phyloP scores from a whole-genome alignment of 2,888 invertebrate species.

The Caenorhabditis parvicauda region DNA sequence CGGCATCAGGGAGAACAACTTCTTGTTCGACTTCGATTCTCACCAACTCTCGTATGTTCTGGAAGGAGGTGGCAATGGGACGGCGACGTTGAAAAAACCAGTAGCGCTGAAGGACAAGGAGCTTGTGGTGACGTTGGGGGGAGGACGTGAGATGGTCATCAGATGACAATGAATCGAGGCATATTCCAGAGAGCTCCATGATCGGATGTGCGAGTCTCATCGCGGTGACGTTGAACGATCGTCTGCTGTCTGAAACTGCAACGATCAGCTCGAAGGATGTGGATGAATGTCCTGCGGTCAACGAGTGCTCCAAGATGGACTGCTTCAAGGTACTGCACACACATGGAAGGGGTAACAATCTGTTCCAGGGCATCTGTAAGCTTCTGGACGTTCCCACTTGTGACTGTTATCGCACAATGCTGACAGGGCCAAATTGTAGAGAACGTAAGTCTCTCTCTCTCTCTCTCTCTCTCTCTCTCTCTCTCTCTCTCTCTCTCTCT shows the following conservation, averaged over 20 bases:
- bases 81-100: conserved; percentile 18
- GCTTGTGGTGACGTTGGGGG: conserved; percentile 24
- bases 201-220: conserved; percentile 36
- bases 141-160: conserved; percentile 7
- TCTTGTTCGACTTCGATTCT: conserved; percentile 8
- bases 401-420: conserved; percentile 39
- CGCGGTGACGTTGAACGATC: conserved; percentile 18
- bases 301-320: conserved; percentile 30
- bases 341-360: background rate
- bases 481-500: too few relatives aligned
- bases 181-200: conserved; percentile 15
- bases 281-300: conserved; percentile 20
- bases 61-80: conserved; percentile 4
- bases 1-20: conserved; percentile 5
- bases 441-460: conserved; percentile 13
- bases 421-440: conserved; percentile 40
- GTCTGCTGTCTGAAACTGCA: conserved; percentile 1
- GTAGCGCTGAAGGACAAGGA: conserved; percentile 20
- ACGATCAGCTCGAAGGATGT: conserved; percentile 17
- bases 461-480: background rate
- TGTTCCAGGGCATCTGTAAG: conserved; percentile 29
- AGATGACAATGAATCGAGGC: background rate
- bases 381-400: conserved; percentile 37
- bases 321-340: conserved; percentile 19
- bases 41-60: conserved; percentile 11